These are phyloP conservation scores for Dipodomys stephensi DNA, from an alignment of 2,113 vertebrate genomes.

Conservation along the genomic window DNA sequence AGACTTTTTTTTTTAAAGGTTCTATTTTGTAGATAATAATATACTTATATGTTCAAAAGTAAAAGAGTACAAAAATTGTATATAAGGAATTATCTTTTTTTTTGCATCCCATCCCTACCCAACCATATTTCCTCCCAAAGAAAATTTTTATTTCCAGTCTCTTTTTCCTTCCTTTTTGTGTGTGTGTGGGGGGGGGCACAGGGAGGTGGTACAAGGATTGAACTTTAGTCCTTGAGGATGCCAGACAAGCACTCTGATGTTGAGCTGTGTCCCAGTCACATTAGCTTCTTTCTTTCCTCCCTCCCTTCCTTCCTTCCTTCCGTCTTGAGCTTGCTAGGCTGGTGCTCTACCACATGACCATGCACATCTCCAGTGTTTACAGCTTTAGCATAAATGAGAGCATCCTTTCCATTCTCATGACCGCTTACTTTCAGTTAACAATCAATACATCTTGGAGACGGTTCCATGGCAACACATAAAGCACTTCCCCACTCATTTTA, in stretches of 20 bases:
- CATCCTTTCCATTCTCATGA: background rate
- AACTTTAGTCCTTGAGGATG: background rate
- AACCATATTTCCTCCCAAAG: background rate
- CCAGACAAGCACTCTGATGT: too few relatives aligned
- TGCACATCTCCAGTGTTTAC: background rate
- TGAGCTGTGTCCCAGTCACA: too few relatives aligned
- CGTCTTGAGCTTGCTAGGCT: background rate
- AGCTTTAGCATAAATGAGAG: background rate
- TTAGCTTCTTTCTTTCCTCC: accelerated
- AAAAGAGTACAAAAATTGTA: background rate
- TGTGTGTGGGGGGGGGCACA: too few relatives aligned
- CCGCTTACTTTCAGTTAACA: background rate
- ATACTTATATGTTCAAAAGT: background rate
- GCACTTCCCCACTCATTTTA: background rate
- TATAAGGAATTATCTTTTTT: background rate
- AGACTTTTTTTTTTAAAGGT: background rate
- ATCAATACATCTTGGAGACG: background rate
- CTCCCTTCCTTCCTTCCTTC: background rate
- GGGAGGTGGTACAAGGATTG: background rate
- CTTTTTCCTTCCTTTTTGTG: background rate
- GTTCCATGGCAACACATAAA: background rate
- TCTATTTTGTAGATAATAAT: background rate
- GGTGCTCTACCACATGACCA: background rate
- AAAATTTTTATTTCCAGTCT: background rate
- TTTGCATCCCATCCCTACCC: background rate